Evolutionary conservation across 1,140 invertebrate genomes (phyloP), one percentile per base, ranked within the genome.

Genomic region (Idris sp.): DNA sequence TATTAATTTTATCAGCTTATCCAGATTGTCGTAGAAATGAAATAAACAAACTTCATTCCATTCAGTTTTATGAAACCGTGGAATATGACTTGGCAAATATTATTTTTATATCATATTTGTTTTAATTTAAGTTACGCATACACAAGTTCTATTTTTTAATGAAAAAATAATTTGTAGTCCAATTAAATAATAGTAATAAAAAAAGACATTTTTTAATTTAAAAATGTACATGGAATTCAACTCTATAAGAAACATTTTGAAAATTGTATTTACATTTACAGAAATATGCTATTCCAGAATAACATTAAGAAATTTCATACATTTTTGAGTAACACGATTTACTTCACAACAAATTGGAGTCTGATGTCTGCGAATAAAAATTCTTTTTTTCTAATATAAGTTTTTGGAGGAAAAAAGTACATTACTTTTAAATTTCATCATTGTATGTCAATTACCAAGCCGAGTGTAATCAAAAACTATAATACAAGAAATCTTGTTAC

Each of bases 381-480:
- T 30, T 5, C 28, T 30, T 30, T 2, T 30, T 30, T 30, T 6
- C 7, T 9, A 30, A 5, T 2, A 2, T 30, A n/a, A 30, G 9
- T 30, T n/a, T 30, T 30, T n/a, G 9, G n/a, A n/a, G n/a, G n/a
- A n/a, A n/a, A n/a, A 30, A 30, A 30, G 28, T 8, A 30, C 28
- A n/a, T n/a, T n/a, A n/a, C n/a, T n/a, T 49, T 62, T 43, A 35
- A 16, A 8, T 69, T 13, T 14, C 11, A 58, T 59, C 48, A 48
- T 16, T 7, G 18, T 8, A 11, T 28, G 49, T 19, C 58, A 51
- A 62, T 49, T 74, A 58, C n/a, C 22, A 51, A 26, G 19, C 64
- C 15, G 18, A 28, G 44, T 56, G 18, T 61, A 67, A 67, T 53
- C 46, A n/a, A n/a, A n/a, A n/a, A n/a, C n/a, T n/a, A n/a, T n/a